Percentiles rank a stretch among this genome's conserved stretches.
These are phyloP conservation scores for Zosterops borbonicus DNA, from an alignment of 2,113 vertebrate genomes.

Conservation along the genomic window DNA sequence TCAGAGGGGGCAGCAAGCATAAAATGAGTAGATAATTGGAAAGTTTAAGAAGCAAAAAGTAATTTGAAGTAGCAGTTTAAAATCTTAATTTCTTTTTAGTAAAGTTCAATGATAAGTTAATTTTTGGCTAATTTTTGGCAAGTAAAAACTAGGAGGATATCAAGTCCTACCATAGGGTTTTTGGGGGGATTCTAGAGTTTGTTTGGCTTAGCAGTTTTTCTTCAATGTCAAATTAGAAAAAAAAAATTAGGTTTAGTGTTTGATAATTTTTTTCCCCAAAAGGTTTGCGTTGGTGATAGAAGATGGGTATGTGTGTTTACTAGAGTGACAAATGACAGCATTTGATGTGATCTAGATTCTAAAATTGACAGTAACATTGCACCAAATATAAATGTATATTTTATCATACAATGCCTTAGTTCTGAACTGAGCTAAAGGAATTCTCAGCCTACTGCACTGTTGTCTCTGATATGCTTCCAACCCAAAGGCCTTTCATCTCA, in stretches of 20 bases:
- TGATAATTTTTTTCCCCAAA: neutral
- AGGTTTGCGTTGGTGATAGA: slow-evolving; percentile 59
- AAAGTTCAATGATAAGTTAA: neutral
- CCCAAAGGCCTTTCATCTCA: slow-evolving; percentile 85
- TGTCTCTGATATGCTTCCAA: slow-evolving; percentile 83
- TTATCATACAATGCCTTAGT: slow-evolving; percentile 81
- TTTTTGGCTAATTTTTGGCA: neutral
- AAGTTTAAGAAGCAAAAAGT: neutral
- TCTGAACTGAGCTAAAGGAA: slow-evolving; percentile 77
- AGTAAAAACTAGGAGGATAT: slow-evolving; percentile 22
- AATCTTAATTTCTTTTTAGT: slow-evolving; percentile 47
- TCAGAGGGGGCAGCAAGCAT: slow-evolving; percentile 75
- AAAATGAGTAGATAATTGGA: neutral
- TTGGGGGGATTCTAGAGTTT: slow-evolving; percentile 8
- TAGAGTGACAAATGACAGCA: slow-evolving; percentile 64
- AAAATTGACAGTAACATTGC: slow-evolving; percentile 67
- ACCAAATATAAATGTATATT: slow-evolving; percentile 79
- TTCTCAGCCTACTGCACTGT: slow-evolving; percentile 78
- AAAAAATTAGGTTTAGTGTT: slow-evolving; percentile 66
- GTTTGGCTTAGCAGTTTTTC: slow-evolving; percentile 57
- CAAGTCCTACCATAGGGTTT: slow-evolving; percentile 17
- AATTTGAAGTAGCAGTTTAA: slow-evolving; percentile 26
- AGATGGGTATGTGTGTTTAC: slow-evolving; percentile 52
- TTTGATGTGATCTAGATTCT: slow-evolving; percentile 70
- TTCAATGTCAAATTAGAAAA: slow-evolving; percentile 66